phyloP scores from a whole-genome alignment of 2,888 invertebrate genomes.

The Anticlea derivata region DNA sequence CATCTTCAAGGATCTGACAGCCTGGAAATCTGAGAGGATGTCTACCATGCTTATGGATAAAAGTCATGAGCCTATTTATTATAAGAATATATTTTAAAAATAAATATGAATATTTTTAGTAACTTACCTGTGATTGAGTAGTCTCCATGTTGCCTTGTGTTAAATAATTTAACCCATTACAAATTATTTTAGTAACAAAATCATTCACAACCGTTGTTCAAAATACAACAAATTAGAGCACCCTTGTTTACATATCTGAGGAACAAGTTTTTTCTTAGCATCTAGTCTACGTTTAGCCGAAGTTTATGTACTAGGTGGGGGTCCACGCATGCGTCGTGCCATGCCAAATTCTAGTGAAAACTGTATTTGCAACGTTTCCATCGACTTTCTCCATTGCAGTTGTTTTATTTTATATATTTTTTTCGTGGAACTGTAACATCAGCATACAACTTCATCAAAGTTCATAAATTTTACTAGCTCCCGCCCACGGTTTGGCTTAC shows the following conservation, averaged over 20 bases:
- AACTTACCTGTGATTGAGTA: slow-evolving; percentile 11
- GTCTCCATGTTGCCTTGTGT: not conserved
- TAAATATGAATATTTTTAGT: not conserved
- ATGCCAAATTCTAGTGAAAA: slow-evolving; percentile 52
- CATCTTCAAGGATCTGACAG: too few relatives aligned
- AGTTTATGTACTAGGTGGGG: slow-evolving; percentile 42
- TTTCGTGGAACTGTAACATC: not conserved
- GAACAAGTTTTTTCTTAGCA: slow-evolving; percentile 21
- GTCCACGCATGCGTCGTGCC: slow-evolving; percentile 58
- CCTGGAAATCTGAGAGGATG: too few relatives aligned
- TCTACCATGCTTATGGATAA: too few relatives aligned
- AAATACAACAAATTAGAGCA: slow-evolving; percentile 9
- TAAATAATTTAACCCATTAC: not conserved
- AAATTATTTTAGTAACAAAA: slow-evolving; percentile 4
- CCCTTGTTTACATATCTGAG: slow-evolving; percentile 34
- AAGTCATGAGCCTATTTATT: too few relatives aligned
- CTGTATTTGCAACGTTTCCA: slow-evolving; percentile 64
- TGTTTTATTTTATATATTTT: slow-evolving; percentile 11
- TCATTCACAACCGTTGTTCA: slow-evolving; percentile 13
- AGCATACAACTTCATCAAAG: not conserved
- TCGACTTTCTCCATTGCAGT: slow-evolving; percentile 56
- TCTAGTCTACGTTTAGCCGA: slow-evolving; percentile 42
- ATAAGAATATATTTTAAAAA: too few relatives aligned
- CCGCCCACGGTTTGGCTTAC: too few relatives aligned
- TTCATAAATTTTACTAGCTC: too few relatives aligned